Conservation (phyloP, 2,113 vertebrate species). For the Cynocephalus volans region DNA sequence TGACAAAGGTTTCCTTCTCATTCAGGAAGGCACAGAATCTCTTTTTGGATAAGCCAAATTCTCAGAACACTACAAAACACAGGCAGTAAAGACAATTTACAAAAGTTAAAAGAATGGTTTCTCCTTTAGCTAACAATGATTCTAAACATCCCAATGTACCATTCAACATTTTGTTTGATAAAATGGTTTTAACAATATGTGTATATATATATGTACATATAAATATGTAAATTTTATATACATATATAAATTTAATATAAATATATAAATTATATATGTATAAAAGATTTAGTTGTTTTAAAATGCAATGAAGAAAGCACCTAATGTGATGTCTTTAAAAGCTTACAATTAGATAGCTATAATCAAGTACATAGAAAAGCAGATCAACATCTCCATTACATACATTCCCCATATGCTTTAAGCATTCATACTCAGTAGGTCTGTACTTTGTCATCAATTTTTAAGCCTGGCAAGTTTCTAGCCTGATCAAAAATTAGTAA, state of each 20-base stretch:
- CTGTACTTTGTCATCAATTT: slow-evolving; percentile 7
- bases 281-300: not conserved
- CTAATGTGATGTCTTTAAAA: slow-evolving; percentile 56
- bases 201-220: too few relatives aligned
- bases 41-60: slow-evolving; percentile 65
- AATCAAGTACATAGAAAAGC: slow-evolving; percentile 39
- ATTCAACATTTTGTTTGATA: slow-evolving; percentile 46
- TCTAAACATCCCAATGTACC: not conserved
- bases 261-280: too few relatives aligned
- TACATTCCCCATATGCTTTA: not conserved
- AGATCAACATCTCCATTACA: not conserved
- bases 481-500: not conserved
- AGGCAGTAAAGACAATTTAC: slow-evolving; percentile 60
- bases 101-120: slow-evolving; percentile 42
- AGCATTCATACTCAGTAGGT: not conserved
- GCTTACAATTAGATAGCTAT: slow-evolving; percentile 57
- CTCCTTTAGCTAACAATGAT: not conserved
- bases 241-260: too few relatives aligned
- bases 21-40: slow-evolving; percentile 53
- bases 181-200: slow-evolving; percentile 56
- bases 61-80: slow-evolving; percentile 59
- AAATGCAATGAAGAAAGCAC: slow-evolving; percentile 24
- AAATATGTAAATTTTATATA: too few relatives aligned
- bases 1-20: slow-evolving; percentile 75
- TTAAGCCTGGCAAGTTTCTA: slow-evolving; percentile 30